Percentiles rank a stretch among this genome's conserved stretches.
Conservation (phyloP, 2,888 invertebrate genomes). For the Rhyacophila evoluta region DNA sequence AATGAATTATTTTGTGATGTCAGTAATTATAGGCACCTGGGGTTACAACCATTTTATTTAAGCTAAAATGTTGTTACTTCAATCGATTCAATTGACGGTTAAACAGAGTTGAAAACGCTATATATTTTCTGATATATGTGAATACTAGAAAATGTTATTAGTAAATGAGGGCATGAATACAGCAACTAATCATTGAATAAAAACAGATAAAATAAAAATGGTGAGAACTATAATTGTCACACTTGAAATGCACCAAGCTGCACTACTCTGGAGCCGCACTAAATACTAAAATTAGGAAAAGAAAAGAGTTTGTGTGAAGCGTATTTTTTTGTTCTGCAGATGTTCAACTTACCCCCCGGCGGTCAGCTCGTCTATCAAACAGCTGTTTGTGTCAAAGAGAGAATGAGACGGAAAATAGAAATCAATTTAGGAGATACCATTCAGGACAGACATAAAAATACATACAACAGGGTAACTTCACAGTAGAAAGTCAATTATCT, state of each 20-base stretch:
- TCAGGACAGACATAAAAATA: slow-evolving; percentile 24
- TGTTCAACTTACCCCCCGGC: slow-evolving; percentile 80
- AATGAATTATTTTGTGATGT: too few species aligned
- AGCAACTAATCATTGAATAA: neutral
- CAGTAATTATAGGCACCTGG: too few species aligned
- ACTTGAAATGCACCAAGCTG: slow-evolving; percentile 27
- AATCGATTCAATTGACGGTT: too few species aligned
- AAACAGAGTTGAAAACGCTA: too few species aligned
- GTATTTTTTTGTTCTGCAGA: slow-evolving; percentile 37
- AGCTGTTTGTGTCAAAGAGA: slow-evolving; percentile 71
- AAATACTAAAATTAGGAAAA: slow-evolving; percentile 32
- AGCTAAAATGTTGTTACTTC: too few species aligned
- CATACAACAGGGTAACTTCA: too few species aligned
- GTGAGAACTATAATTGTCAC: neutral
- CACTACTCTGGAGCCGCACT: slow-evolving; percentile 28
- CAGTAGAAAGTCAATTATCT: too few species aligned
- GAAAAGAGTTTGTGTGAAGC: slow-evolving; percentile 36
- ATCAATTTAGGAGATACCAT: slow-evolving; percentile 34
- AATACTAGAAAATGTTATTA: neutral
- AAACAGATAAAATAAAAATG: neutral
- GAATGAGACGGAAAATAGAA: slow-evolving; percentile 44
- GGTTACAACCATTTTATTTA: too few species aligned
- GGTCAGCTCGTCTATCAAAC: slow-evolving; percentile 87
- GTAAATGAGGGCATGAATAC: neutral
- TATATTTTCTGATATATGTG: too few species aligned